Conservation (phyloP, 2,888 invertebrate genomes). For the Ctena decussata region DNA sequence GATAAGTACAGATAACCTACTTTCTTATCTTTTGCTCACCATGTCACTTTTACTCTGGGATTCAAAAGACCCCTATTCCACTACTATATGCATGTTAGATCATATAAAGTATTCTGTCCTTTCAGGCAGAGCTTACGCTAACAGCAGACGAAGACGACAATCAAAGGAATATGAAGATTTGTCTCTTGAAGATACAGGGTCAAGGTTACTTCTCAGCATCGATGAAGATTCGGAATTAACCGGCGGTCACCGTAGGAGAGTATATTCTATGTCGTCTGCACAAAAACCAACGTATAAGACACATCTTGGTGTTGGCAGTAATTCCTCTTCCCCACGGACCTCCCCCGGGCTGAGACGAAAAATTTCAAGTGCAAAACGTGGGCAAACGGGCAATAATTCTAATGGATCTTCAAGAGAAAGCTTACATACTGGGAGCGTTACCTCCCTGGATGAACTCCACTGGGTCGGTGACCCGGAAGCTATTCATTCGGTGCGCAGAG, state of each 20-base stretch:
- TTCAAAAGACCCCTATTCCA: too few relatives aligned
- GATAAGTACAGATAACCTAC: too few relatives aligned
- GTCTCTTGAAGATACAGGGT: conserved; percentile 57
- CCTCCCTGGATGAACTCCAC: conserved; percentile 69
- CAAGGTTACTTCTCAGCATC: conserved; percentile 48
- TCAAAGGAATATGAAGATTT: conserved; percentile 75
- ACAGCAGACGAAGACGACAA: conserved; percentile 59
- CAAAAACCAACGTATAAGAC: conserved; percentile 17
- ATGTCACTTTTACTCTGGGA: too few relatives aligned
- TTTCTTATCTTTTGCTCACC: too few relatives aligned
- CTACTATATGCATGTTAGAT: too few relatives aligned
- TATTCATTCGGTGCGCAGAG: conserved; percentile 77
- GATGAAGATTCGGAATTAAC: conserved; percentile 7
- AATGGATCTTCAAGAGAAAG: conserved; percentile 44
- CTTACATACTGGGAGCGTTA: conserved; percentile 41
- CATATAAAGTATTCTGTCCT: not conserved
- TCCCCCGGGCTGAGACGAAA: conserved; percentile 45
- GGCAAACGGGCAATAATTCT: conserved; percentile 45
- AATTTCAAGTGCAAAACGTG: not conserved
- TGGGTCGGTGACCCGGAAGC: conserved; percentile 80
- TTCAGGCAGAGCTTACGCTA: conserved; percentile 59
- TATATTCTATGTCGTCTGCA: conserved; percentile 56
- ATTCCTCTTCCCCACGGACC: conserved; percentile 33
- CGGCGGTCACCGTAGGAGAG: conserved; percentile 29
- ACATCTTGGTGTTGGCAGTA: not conserved